phyloP scores from a whole-genome alignment of 2,888 invertebrate species.

The Leptinotarsa peninsularis region DNA sequence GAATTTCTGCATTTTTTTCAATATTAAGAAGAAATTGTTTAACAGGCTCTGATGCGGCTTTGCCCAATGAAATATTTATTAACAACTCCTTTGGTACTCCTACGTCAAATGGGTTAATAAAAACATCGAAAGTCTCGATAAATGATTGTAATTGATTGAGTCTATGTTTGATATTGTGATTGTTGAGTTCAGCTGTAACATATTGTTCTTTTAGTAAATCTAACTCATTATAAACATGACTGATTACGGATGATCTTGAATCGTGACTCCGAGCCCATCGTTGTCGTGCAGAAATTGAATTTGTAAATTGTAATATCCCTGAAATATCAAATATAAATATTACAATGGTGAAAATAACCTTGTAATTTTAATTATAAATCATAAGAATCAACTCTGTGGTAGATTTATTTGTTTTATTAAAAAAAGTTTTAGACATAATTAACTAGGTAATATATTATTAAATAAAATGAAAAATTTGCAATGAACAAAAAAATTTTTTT shows the following conservation, averaged over 20 bases:
- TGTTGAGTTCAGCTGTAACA: too few species aligned
- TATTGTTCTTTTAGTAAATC: too few species aligned
- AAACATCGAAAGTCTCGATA: constrained; percentile 42
- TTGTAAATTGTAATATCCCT: constrained; percentile 42
- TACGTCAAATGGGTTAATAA: too few species aligned
- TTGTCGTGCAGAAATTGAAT: not conserved
- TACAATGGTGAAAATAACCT: constrained; percentile 2
- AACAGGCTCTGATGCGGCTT: constrained; percentile 45
- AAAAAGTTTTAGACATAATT: too few species aligned
- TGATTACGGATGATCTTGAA: constrained; percentile 34
- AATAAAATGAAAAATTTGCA: too few species aligned
- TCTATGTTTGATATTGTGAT: too few species aligned
- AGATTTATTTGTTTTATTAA: too few species aligned
- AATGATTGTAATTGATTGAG: constrained; percentile 39
- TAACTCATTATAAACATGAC: too few species aligned
- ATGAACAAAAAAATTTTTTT: too few species aligned
- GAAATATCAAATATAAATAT: constrained; percentile 41
- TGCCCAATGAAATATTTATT: constrained; percentile 49
- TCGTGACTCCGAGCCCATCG: constrained; percentile 52
- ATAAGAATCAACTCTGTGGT: too few species aligned
- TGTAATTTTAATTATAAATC: constrained; percentile 29
- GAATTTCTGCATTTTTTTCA: constrained; percentile 45
- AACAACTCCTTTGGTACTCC: too few species aligned
- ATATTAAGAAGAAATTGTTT: constrained; percentile 49
- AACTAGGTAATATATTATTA: too few species aligned